phyloP scores from a whole-genome alignment of 2,113 vertebrate species.

The Phrynosoma blainvillii region DNA sequence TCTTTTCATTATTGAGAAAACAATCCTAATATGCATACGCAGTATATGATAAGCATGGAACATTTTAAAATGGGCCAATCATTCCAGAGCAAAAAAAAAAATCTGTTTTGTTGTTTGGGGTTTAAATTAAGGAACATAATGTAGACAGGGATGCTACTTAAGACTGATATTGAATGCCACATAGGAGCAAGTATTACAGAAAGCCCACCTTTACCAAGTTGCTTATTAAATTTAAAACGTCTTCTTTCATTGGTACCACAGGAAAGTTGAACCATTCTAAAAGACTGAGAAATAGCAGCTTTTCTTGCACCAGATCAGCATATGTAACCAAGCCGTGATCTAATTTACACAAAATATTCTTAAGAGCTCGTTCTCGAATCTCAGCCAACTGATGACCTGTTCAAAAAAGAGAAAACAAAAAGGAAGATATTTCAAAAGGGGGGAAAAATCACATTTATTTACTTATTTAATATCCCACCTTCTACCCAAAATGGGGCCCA shows the following conservation, averaged over 20 bases:
- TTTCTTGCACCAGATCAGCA: conserved; percentile 85
- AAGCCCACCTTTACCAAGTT: conserved; percentile 84
- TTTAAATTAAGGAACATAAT: neutral
- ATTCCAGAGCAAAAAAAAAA: neutral
- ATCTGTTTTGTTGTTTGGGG: neutral
- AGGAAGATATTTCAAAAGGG: neutral
- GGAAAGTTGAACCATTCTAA: conserved; percentile 97
- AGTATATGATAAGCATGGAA: neutral
- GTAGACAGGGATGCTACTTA: neutral
- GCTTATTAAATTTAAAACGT: conserved; percentile 83
- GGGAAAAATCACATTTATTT: no score
- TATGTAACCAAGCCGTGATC: conserved; percentile 83
- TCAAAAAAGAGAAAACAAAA: neutral
- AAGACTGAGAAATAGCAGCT: conserved; percentile 82
- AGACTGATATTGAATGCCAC: neutral
- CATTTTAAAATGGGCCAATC: neutral
- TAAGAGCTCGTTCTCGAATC: conserved; percentile 90
- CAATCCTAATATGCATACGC: neutral
- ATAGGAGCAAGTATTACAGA: neutral
- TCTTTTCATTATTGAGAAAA: no score
- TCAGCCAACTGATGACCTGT: conserved; percentile 89
- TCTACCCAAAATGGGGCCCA: no score
- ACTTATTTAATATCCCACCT: no score
- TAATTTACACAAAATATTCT: conserved; percentile 85
- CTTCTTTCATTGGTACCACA: conserved; percentile 84